Evolutionary conservation across 2,888 invertebrate genomes (phyloP), one percentile per base, ranked within the genome.

Genomic region (Melanostoma mellinum): DNA sequence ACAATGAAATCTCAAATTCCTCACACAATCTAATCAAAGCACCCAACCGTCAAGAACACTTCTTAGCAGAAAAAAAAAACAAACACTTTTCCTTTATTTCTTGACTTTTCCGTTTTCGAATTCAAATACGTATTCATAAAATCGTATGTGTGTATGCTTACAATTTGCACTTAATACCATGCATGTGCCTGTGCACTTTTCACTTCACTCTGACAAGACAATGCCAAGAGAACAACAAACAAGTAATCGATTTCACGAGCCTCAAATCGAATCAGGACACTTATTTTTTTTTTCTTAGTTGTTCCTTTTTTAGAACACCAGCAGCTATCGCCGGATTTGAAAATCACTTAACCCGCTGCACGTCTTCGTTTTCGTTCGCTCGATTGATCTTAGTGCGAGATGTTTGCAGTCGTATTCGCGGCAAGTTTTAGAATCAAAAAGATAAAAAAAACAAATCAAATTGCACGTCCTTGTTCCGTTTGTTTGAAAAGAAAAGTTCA

Each of bases 101-200:
- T 48, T 44, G 67, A 35, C 55, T 76, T 33, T 58, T 58, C 10
- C 58, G 44, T 75, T 67, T 67, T 42, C 65, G 33, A 78, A 84
- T 84, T 84, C 78, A 78, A 84, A 74, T 84, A 74, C 44, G 65
- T 78, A 69, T 77, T 69, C 63, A 72, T 82, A 82, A 61, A 73
- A 73, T 76, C 81, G 76, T 77, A 73, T 20, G 20, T 20, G 20
- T 20, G 20, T 77, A 77, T 73, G 72, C 67, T 61, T 44, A 68
- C 50, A 61, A 68, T 63, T 58, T 77, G 74, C 84, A 84, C 78
- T 84, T 72, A 55, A 84, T 79, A 78, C 48, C 71, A 60, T 84
- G 74, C 84, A 78, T 69, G 71, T 76, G 67, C 73, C 40, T 4
- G 35, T 61, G 20, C 60, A 46, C 48, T 63, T 38, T 63, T 63